Evolutionary conservation across 2,888 invertebrate species (phyloP).

Genomic region (Malthinus seriepunctatus): DNA sequence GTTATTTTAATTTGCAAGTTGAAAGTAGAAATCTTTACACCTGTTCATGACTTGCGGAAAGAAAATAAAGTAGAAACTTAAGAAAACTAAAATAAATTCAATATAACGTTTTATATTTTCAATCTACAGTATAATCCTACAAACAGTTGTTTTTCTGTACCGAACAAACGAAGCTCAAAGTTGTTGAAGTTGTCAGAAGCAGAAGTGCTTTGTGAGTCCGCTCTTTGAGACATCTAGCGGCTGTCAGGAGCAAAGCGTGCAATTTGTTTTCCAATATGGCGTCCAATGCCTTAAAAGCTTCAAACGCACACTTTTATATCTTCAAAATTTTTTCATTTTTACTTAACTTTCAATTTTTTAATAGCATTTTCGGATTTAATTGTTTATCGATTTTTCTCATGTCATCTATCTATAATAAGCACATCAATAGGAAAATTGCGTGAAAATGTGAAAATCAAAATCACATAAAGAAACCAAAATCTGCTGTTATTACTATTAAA

Average conservation of each 20-base stretch:
- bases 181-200: conserved; percentile 52
- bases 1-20: conserved; percentile 24
- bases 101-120: conserved; percentile 45
- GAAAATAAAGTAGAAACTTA: conserved; percentile 25
- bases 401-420: too few species aligned
- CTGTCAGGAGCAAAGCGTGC: conserved; percentile 51
- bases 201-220: conserved; percentile 50
- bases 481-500: too few species aligned
- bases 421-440: too few species aligned
- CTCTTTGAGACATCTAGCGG: conserved; percentile 54
- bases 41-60: conserved; percentile 25
- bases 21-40: conserved; percentile 18
- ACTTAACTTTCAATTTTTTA: conserved; percentile 21
- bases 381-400: background rate
- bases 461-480: too few species aligned
- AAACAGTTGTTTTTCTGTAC: conserved; percentile 48
- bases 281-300: conserved; percentile 44
- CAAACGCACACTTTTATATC: conserved; percentile 44
- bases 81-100: conserved; percentile 38
- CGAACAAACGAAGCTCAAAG: conserved; percentile 50
- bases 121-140: conserved; percentile 45
- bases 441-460: too few species aligned
- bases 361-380: conserved; percentile 1
- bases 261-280: conserved; percentile 54
- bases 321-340: conserved; percentile 10